Evolutionary conservation across 92 coral and sea anemone species (phyloP), one percentile per base, ranked within the genome.

Genomic region (Diadumene lineata): DNA sequence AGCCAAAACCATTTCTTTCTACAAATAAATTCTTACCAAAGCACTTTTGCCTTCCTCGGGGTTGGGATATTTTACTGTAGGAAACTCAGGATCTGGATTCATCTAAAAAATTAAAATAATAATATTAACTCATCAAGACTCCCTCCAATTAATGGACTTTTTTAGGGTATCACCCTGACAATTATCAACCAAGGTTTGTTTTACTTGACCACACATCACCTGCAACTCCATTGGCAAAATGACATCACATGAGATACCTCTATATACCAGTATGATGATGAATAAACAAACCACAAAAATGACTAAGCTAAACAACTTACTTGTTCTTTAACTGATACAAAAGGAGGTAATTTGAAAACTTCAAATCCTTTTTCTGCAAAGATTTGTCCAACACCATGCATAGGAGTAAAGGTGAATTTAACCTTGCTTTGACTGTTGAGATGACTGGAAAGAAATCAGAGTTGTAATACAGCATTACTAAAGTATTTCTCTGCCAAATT

Each of bases 31-130:
- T 31, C 85, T 82, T 68, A 96, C 99, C 93, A 96, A 78, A 48
- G 97, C 99, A 84, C 97, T 92, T 57, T 92, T 92, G 69, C 99
- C 99, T 81, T 96, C 99, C 82, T 96, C 99, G 11, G 99, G 99
- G 70, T 96, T 96, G 19, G 99, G 99, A 56, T 92, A 96, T 81
- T 74, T 86, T 43, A 96, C 99, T 22, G 97, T 92, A 34, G 87
- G 90, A 67, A 96, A 96, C 17, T 96, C 96, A n/a, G 99, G 99
- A 69, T 96, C 96, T 33, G 99, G 99, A 27, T 66, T 79, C 92
- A 92, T 92, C 99, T 96, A 64, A 53, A 28, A 46, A 24, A 51
- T 46, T 9, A 11, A n/a, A 13, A 44, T n/a, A n/a, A n/a, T n/a
- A n/a, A n/a, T n/a, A n/a, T n/a, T n/a, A n/a, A n/a, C n/a, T n/a